Percentiles rank a stretch among this genome's conserved stretches.
Conservation (phyloP, 2,797 vertebrate genomes). For the Tinamus major region DNA sequence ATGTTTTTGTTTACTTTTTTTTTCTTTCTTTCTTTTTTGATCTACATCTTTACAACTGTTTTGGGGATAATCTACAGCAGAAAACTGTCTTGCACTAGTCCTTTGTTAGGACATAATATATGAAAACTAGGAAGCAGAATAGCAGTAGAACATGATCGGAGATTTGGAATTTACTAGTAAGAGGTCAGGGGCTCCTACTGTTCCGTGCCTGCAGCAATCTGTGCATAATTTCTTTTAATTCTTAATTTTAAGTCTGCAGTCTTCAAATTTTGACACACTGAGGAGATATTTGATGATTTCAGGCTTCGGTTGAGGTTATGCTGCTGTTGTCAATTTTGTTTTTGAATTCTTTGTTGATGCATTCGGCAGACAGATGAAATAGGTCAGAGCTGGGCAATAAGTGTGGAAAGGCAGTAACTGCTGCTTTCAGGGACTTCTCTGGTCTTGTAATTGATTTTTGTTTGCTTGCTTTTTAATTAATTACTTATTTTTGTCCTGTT, state of each 20-base stretch:
- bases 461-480: background rate
- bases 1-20: no score
- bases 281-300: background rate
- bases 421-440: background rate
- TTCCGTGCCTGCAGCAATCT: background rate
- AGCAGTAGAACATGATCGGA: background rate
- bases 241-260: background rate
- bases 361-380: background rate
- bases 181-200: background rate
- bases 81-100: background rate
- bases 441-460: background rate
- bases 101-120: fast-evolving
- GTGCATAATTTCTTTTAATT: background rate
- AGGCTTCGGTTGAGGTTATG: background rate
- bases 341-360: background rate
- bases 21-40: no score
- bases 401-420: background rate
- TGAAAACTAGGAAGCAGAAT: background rate
- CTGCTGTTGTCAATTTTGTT: background rate
- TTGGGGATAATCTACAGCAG: background rate
- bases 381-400: background rate
- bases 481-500: background rate
- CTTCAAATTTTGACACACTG: background rate
- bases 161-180: background rate
- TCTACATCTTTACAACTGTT: no score